Conservation (phyloP, 2,797 vertebrate genomes). For the Carduelis carduelis region DNA sequence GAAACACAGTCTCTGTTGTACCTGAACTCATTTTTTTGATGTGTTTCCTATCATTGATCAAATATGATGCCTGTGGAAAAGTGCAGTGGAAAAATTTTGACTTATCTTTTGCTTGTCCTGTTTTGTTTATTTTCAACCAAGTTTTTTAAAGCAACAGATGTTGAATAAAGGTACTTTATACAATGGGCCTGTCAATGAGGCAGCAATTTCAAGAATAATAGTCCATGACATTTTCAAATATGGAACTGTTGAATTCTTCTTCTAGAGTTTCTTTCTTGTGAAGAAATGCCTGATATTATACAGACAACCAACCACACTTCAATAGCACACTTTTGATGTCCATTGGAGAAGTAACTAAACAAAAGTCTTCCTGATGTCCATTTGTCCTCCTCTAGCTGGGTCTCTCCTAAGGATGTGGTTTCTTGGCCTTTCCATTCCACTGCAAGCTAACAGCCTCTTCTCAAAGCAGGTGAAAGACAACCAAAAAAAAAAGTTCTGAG, state of each 20-base stretch:
- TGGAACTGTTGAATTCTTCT: neutral
- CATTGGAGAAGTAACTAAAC: rapidly evolving
- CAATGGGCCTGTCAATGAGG: neutral
- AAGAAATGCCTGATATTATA: neutral
- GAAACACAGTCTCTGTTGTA: neutral
- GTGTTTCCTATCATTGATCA: rapidly evolving
- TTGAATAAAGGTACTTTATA: neutral
- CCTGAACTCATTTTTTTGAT: neutral
- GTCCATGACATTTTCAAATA: neutral
- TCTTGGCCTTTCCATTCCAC: neutral
- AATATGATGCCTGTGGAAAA: neutral
- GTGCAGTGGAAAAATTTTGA: neutral
- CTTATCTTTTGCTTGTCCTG: neutral
- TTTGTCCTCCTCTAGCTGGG: neutral
- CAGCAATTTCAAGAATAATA: neutral
- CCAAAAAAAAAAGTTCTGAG: neutral
- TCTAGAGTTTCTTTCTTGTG: neutral
- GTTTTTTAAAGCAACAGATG: neutral
- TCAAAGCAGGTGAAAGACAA: neutral
- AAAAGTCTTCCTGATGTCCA: neutral
- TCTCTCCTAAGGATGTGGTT: neutral
- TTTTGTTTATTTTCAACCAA: neutral
- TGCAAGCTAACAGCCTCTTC: neutral
- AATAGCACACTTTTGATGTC: neutral
- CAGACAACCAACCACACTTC: neutral